These are phyloP conservation scores for Dioctria rufipes DNA, from an alignment of 2,888 invertebrate genomes.

Conservation along the genomic window DNA sequence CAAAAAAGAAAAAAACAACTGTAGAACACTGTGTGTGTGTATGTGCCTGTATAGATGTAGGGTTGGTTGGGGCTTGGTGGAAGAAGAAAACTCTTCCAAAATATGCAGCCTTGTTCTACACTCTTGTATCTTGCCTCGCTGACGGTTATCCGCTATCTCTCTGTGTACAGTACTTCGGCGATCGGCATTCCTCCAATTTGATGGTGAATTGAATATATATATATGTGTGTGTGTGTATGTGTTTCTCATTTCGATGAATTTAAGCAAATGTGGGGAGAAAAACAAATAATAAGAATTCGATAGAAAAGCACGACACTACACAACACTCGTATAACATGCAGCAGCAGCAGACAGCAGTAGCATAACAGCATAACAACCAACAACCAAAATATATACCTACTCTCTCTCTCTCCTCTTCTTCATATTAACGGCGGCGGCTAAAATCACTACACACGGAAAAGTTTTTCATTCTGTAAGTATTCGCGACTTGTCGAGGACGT, in stretches of 20 bases:
- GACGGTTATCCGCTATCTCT: no score
- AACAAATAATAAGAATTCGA: constrained; percentile 53
- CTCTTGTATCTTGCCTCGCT: no score
- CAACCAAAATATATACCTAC: neutral
- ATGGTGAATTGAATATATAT: no score
- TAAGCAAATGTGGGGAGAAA: neutral
- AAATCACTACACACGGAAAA: constrained; percentile 57
- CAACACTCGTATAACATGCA: neutral
- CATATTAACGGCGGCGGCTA: constrained; percentile 19
- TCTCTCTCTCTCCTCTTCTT: neutral
- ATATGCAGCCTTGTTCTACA: no score
- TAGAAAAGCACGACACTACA: constrained; percentile 53
- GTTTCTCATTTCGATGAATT: neutral
- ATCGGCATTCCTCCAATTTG: no score
- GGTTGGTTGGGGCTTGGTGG: no score
- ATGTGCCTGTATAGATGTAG: no score
- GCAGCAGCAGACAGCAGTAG: constrained; percentile 50
- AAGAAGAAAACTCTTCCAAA: no score
- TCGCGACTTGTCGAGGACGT: constrained; percentile 72
- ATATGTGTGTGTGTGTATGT: neutral
- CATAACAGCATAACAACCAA: constrained; percentile 9
- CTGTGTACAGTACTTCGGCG: no score
- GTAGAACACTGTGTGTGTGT: no score
- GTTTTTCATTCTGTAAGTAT: constrained; percentile 70
- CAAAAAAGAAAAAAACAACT: no score